Evolutionary conservation across 2,113 vertebrate genomes (phyloP).

Genomic region (Megalops atlanticus): DNA sequence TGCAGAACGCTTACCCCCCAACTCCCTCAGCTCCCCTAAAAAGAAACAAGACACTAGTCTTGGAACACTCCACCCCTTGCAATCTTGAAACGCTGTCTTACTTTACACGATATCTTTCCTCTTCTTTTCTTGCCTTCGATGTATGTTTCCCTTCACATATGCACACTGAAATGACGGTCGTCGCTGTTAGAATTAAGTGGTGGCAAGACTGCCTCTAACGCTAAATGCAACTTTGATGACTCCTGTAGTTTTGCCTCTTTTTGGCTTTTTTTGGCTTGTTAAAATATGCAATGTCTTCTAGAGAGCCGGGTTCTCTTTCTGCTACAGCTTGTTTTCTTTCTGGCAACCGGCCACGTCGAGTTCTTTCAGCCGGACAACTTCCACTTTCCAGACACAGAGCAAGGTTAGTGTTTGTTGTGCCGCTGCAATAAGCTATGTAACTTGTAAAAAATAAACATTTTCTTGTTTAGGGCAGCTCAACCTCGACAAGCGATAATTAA

Average conservation of each 20-base stretch:
- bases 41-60: slow-evolving; percentile 57
- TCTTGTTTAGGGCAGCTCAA: not conserved
- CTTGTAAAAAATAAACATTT: not conserved
- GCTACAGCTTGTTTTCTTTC: slow-evolving; percentile 69
- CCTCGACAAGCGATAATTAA: not conserved
- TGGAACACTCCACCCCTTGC: slow-evolving; percentile 64
- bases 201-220: slow-evolving; percentile 39
- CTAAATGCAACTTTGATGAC: slow-evolving; percentile 41
- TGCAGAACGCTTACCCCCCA: slow-evolving; percentile 20
- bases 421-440: not conserved
- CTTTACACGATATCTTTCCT: slow-evolving; percentile 49
- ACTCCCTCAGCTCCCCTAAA: slow-evolving; percentile 44
- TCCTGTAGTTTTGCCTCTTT: slow-evolving; percentile 40
- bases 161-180: slow-evolving; percentile 57
- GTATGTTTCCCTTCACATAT: slow-evolving; percentile 42
- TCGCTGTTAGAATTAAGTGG: slow-evolving; percentile 49
- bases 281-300: slow-evolving; percentile 82
- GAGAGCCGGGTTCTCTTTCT: slow-evolving; percentile 69
- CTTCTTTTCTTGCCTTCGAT: slow-evolving; percentile 38
- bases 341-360: slow-evolving; percentile 67
- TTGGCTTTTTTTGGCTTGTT: slow-evolving; percentile 47
- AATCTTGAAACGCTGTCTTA: slow-evolving; percentile 43
- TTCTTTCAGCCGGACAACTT: slow-evolving; percentile 58
- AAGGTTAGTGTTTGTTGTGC: slow-evolving; percentile 78
- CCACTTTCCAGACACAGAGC: slow-evolving; percentile 72